A percentile compares a stretch with the other conserved stretches of the same genome.
These are phyloP conservation scores for Pherbina coryleti DNA, from an alignment of 2,888 invertebrate species.

Conservation along the genomic window DNA sequence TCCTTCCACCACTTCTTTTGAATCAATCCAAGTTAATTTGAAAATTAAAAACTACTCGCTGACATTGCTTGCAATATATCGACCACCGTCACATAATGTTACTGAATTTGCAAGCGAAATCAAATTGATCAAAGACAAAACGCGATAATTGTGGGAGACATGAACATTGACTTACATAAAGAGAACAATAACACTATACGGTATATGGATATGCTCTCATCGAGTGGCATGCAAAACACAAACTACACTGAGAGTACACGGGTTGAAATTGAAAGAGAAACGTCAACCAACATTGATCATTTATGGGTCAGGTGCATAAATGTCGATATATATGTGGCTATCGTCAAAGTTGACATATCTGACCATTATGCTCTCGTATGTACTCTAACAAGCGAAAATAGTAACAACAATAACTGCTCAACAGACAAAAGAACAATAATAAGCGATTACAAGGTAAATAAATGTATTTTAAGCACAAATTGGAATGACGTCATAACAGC, in stretches of 20 bases:
- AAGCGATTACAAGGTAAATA: not conserved
- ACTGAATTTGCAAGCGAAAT: not conserved
- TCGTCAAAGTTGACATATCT: slow-evolving; percentile 8
- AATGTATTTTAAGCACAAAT: not conserved
- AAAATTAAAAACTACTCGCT: not conserved
- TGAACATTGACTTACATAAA: slow-evolving; percentile 19
- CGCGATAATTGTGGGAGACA: slow-evolving; percentile 17
- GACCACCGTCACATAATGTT: not conserved
- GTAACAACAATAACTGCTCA: not conserved
- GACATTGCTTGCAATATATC: not conserved
- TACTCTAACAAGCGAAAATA: not conserved
- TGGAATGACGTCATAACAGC: slow-evolving; percentile 14
- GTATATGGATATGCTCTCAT: slow-evolving; percentile 17
- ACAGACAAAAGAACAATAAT: slow-evolving; percentile 5
- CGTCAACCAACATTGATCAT: not conserved
- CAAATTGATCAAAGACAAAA: slow-evolving; percentile 15
- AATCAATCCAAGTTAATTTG: not conserved
- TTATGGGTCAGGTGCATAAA: not conserved
- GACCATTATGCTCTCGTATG: slow-evolving; percentile 30
- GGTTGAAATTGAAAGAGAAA: not conserved
- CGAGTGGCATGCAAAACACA: slow-evolving; percentile 8
- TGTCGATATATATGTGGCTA: not conserved
- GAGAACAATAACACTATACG: not conserved
- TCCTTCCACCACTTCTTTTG: not conserved
- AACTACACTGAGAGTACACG: not conserved